Conservation (phyloP, 1,140 invertebrate species). For the Diachasmimorpha longicaudata region DNA sequence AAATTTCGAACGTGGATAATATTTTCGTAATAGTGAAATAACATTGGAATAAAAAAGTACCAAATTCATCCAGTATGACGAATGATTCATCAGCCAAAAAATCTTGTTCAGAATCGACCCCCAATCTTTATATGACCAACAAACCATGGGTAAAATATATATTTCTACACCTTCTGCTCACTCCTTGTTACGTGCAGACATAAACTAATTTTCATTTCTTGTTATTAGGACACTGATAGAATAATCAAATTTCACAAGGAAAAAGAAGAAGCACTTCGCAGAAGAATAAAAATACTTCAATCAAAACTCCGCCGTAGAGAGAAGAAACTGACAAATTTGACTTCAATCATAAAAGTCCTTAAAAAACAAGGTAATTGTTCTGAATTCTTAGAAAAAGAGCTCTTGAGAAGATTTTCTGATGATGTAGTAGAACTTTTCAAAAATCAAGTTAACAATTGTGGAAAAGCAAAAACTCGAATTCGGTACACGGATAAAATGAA, state of each 20-base stretch:
- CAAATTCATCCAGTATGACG: too few relatives aligned
- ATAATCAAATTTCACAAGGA: background rate
- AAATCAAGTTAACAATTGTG: background rate
- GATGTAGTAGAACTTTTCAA: background rate
- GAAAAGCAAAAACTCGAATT: background rate
- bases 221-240: too few relatives aligned
- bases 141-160: too few relatives aligned
- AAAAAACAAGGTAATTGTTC: background rate
- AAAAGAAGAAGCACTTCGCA: background rate
- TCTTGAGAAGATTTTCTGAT: background rate
- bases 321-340: background rate
- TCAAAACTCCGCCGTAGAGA: background rate
- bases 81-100: too few relatives aligned
- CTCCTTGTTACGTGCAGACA: too few relatives aligned
- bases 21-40: too few relatives aligned
- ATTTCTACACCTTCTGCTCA: too few relatives aligned
- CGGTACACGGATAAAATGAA: background rate
- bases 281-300: background rate
- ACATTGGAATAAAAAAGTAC: too few relatives aligned
- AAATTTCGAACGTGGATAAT: too few relatives aligned
- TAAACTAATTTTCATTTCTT: too few relatives aligned
- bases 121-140: too few relatives aligned
- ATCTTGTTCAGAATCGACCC: too few relatives aligned
- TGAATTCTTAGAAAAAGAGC: background rate
- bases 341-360: background rate